Conservation (phyloP, 1,140 invertebrate genomes). For the Vanessa atalanta region DNA sequence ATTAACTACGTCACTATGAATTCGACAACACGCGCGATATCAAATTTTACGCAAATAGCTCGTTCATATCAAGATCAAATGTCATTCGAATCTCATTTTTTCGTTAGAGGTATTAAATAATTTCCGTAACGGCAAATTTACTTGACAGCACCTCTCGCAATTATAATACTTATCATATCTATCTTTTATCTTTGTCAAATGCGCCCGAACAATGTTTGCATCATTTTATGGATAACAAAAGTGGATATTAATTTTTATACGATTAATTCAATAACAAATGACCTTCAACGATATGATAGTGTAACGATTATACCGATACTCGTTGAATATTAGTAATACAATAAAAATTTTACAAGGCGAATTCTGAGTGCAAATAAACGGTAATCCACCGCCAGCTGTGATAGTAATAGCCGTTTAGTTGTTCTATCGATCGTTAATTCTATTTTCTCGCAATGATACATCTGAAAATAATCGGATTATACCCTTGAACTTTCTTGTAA, state of each 20-base stretch:
- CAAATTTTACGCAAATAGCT: slow-evolving; percentile 18
- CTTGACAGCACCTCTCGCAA: neutral
- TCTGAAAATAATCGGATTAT: slow-evolving; percentile 19
- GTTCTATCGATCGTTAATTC: slow-evolving; percentile 28
- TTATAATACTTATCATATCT: no score
- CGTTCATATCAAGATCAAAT: slow-evolving; percentile 7
- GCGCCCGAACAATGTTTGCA: no score
- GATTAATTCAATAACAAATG: neutral
- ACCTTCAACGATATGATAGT: slow-evolving; percentile 2
- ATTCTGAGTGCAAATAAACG: slow-evolving; percentile 20
- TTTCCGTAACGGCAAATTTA: neutral
- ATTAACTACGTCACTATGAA: slow-evolving; percentile 1
- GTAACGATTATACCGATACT: neutral
- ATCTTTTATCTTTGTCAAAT: no score
- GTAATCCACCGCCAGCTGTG: slow-evolving; percentile 33
- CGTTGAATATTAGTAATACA: neutral
- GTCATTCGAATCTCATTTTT: slow-evolving; percentile 19
- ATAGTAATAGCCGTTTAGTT: slow-evolving; percentile 39
- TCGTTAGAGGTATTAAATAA: neutral
- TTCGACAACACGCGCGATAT: slow-evolving; percentile 3
- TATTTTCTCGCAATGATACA: slow-evolving; percentile 18
- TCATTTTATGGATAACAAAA: no score
- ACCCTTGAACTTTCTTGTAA: neutral
- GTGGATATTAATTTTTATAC: neutral
- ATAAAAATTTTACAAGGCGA: neutral